Percentiles rank a stretch among this genome's conserved stretches.
phyloP scores from a whole-genome alignment of 2,113 vertebrate species.

The Acrocephalus kingi region DNA sequence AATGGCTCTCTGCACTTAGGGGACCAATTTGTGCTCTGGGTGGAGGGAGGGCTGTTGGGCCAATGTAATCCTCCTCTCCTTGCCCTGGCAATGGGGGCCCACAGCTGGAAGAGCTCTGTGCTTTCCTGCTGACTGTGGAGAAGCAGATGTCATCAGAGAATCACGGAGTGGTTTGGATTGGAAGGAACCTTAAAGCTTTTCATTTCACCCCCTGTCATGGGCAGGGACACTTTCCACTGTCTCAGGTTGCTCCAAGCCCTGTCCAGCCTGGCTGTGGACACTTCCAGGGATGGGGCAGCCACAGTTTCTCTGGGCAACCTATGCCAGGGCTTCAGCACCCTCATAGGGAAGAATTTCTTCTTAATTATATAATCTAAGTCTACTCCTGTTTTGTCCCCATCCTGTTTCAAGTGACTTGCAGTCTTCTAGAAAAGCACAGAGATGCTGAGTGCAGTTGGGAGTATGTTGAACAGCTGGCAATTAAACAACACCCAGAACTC shows the following conservation, averaged over 20 bases:
- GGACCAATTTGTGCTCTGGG: not conserved
- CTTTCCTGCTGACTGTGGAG: not conserved
- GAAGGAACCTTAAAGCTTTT: not conserved
- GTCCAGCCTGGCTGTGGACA: rapidly evolving
- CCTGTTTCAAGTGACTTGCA: not conserved
- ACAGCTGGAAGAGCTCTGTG: not conserved
- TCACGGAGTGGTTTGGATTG: not conserved
- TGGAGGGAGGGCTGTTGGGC: not conserved
- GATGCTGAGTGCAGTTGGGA: not conserved
- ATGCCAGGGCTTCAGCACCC: not conserved
- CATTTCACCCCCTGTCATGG: not conserved
- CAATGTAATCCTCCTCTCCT: not conserved
- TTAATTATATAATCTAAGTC: not conserved
- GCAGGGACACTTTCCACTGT: not conserved
- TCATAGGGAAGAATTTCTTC: not conserved
- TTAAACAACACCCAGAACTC: not conserved
- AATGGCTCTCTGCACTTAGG: not conserved
- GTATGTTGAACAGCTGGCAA: not conserved
- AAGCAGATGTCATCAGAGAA: not conserved
- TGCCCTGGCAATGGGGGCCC: rapidly evolving
- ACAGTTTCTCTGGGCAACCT: not conserved
- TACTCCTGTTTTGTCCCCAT: not conserved
- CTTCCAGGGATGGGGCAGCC: not conserved
- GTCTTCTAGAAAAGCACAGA: not conserved
- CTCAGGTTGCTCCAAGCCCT: not conserved